Conservation (phyloP, 2,113 vertebrate genomes). For the Apteryx mantelli region DNA sequence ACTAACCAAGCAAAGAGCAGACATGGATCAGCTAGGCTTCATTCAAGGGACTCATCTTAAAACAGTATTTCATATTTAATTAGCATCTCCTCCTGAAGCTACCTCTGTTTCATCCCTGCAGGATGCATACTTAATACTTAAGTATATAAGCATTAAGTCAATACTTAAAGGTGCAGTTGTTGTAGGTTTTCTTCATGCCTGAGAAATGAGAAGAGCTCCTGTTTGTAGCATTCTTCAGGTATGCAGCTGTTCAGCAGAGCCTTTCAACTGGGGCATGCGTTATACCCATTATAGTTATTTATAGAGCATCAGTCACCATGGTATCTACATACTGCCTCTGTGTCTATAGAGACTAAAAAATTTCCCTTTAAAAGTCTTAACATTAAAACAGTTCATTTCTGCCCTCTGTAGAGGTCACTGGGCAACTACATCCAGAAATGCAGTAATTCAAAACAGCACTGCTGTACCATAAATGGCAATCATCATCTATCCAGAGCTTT, state of each 20-base stretch:
- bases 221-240: background rate
- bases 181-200: background rate
- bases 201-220: background rate
- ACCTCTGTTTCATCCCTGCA: accelerated
- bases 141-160: background rate
- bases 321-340: background rate
- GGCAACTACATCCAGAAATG: conserved; percentile 1
- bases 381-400: conserved; percentile 27
- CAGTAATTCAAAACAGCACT: background rate
- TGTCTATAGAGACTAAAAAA: background rate
- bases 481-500: background rate
- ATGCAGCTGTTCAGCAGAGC: background rate
- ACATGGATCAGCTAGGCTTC: background rate
- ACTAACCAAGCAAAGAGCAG: background rate
- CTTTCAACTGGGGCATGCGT: background rate
- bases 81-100: background rate
- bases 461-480: background rate
- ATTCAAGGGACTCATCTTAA: background rate
- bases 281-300: background rate
- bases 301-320: background rate
- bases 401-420: conserved; percentile 70
- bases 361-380: background rate
- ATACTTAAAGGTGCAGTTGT: background rate
- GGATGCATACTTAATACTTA: background rate
- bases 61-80: background rate